These are phyloP conservation scores for Rosalia funebris DNA, from an alignment of 2,888 invertebrate genomes.

Conservation along the genomic window DNA sequence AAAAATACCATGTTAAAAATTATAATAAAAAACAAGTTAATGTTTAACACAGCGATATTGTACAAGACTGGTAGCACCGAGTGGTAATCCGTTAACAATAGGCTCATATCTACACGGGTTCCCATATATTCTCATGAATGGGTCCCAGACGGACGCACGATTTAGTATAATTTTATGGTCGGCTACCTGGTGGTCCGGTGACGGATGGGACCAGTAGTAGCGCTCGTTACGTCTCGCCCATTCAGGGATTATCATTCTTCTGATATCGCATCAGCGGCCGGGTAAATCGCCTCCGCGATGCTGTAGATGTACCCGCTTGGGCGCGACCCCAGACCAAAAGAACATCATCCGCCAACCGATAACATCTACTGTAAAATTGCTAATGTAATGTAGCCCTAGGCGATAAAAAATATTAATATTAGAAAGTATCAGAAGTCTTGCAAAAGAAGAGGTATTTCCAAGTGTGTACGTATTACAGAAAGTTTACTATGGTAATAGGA, in stretches of 20 bases:
- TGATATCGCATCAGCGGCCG: conserved; percentile 55
- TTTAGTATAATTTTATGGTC: conserved; percentile 64
- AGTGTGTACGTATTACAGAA: too few species aligned
- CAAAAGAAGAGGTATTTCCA: too few species aligned
- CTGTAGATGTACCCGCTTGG: conserved; percentile 14
- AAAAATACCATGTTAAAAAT: conserved; percentile 35
- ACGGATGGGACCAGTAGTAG: conserved; percentile 62
- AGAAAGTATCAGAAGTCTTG: not conserved
- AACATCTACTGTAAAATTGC: conserved; percentile 18
- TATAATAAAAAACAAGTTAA: conserved; percentile 36
- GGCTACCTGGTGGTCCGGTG: conserved; percentile 63
- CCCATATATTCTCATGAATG: conserved; percentile 62
- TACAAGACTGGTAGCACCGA: conserved; percentile 61
- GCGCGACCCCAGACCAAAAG: conserved; percentile 14
- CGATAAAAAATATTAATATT: not conserved
- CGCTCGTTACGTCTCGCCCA: conserved; percentile 60
- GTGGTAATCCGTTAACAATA: conserved; percentile 63
- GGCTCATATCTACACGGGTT: conserved; percentile 61
- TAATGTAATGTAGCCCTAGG: conserved; percentile 3
- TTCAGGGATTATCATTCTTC: conserved; percentile 61
- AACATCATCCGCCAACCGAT: conserved; percentile 9
- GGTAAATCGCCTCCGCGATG: conserved; percentile 24
- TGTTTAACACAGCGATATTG: conserved; percentile 42
- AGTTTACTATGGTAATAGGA: too few species aligned
- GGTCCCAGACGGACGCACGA: conserved; percentile 59